Evolutionary conservation across 2,797 vertebrate species (phyloP), one percentile per base, ranked within the genome.

Genomic region (Menidia menidia): DNA sequence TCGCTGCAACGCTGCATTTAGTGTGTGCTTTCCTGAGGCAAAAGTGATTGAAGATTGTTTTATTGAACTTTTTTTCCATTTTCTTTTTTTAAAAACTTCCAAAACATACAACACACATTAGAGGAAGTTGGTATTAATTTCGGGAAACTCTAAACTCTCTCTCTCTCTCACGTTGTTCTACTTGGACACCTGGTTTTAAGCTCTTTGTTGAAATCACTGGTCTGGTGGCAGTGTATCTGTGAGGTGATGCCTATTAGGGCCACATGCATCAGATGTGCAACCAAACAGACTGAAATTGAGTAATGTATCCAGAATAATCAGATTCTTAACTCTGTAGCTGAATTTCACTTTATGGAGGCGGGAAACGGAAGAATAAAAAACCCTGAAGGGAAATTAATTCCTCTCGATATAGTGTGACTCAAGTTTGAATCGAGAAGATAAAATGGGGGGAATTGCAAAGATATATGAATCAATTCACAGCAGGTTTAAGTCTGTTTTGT

Each of bases 21-120:
- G 63, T 79, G 83, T 91, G 89, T 87, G 89, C 91, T 94, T 93
- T 94, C 94, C 94, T 94, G 94, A 94, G 94, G 89, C 87, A 92
- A 92, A 89, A 85, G 84, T 90, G 85, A 88, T 85, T 88, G 68
- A 89, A 62, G 74, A 86, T 82, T 55, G 74, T 85, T 86, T 83
- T 63, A 82, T 61, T 71, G 19, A 73, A 75, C 59, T 16, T 68
- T 73, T 71, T 45, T 5, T 68, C 72, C 25, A 47, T 65, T 64
- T 65, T 55, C 64, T 48, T 60, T 83, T 65, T 53, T 56, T 82
- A 53, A 87, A 87, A 89, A 75, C 74, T 77, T 75, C 70, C 71
- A 74, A 88, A 80, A 85, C 81, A 83, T 56, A 81, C 31, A 51
- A 84, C 85, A 79, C 16, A 78, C 69, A 82, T 15, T 77, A 77